A percentile compares a stretch with the other conserved stretches of the same genome.
Conservation (phyloP, 2,888 invertebrate species). For the Halictus ligatus region DNA sequence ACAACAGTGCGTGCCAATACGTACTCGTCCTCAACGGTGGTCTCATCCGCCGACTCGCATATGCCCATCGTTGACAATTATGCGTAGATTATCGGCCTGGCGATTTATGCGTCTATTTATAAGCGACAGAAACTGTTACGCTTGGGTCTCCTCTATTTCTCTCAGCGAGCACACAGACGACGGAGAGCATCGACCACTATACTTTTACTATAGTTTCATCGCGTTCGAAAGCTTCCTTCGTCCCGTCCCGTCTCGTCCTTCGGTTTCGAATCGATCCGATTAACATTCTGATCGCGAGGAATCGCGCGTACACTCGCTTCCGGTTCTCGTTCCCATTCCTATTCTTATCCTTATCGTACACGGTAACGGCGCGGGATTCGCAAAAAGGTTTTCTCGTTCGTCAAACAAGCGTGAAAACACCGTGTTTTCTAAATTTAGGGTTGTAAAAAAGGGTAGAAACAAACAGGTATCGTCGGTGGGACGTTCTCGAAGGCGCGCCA, state of each 20-base stretch:
- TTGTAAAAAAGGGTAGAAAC: no score
- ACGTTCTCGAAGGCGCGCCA: neutral
- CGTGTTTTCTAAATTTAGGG: neutral
- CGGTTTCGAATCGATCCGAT: neutral
- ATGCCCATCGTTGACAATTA: slow-evolving; percentile 63
- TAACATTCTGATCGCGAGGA: neutral
- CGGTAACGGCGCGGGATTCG: neutral
- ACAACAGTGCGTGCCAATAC: slow-evolving; percentile 43
- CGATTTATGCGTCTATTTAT: slow-evolving; percentile 51
- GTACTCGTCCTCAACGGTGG: slow-evolving; percentile 60
- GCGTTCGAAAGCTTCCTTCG: neutral
- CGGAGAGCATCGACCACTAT: neutral
- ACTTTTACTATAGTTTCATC: neutral
- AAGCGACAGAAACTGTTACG: slow-evolving; percentile 46
- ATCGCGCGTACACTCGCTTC: neutral
- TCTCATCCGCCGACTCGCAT: slow-evolving; percentile 67
- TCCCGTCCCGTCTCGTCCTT: neutral
- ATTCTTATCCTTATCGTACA: neutral
- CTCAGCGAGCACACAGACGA: neutral
- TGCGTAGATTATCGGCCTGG: slow-evolving; percentile 53
- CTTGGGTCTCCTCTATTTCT: slow-evolving; percentile 25
- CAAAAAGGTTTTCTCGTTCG: neutral
- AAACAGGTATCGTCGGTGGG: neutral
- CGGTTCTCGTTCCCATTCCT: neutral
- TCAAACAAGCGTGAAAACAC: no score